Conservation (phyloP, 1,140 invertebrate genomes). For the Lepidotrigona ventralis region DNA sequence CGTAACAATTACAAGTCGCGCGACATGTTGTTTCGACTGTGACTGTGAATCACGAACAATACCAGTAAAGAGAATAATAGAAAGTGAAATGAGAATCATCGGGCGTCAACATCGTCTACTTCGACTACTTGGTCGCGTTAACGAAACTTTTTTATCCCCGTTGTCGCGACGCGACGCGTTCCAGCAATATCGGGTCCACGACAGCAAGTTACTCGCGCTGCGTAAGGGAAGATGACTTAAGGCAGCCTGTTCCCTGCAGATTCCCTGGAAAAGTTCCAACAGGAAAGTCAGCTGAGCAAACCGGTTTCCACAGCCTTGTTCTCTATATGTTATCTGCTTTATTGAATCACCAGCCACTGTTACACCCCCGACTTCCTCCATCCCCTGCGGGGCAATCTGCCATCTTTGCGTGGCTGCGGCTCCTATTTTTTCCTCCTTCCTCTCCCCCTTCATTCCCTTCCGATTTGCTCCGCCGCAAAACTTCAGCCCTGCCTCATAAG, state of each 20-base stretch:
- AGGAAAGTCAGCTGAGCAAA: conserved; percentile 57
- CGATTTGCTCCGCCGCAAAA: neutral
- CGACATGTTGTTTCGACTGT: too few species aligned
- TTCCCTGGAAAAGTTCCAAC: conserved; percentile 66
- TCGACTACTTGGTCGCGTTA: neutral
- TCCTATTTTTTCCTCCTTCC: conserved; percentile 30
- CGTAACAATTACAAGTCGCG: too few species aligned
- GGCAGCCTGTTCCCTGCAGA: conserved; percentile 39
- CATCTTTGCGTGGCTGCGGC: conserved; percentile 60
- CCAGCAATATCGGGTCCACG: neutral
- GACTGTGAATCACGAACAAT: too few species aligned
- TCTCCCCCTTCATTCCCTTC: too few species aligned
- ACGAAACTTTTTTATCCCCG: conserved; percentile 3
- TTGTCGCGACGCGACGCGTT: neutral
- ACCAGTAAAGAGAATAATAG: too few species aligned
- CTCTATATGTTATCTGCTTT: conserved; percentile 68
- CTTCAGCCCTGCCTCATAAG: neutral
- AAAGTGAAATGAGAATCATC: too few species aligned
- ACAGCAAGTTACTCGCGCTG: neutral
- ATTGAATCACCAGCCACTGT: conserved; percentile 70
- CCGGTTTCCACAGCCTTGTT: conserved; percentile 59
- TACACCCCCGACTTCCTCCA: conserved; percentile 54
- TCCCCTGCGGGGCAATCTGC: conserved; percentile 67
- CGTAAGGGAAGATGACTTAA: conserved; percentile 41
- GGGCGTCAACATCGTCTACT: neutral